phyloP scores from a whole-genome alignment of 1,140 invertebrate genomes.

The Drosophila mojavensis region DNA sequence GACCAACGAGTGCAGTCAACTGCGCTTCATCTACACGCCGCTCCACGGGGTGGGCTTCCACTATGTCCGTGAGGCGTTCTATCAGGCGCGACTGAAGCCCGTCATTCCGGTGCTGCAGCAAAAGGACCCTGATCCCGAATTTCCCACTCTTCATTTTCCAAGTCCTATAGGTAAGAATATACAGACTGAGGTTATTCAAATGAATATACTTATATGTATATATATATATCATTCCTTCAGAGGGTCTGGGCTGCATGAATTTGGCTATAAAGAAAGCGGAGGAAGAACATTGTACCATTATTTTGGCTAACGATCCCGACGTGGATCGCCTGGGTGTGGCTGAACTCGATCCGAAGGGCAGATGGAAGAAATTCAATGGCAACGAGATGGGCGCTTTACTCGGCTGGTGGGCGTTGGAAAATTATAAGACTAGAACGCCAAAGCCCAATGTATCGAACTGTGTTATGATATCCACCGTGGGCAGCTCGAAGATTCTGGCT shows the following conservation, averaged over 20 bases:
- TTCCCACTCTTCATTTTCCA: conserved; percentile 88
- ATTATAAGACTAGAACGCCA: conserved; percentile 86
- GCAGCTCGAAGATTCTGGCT: conserved; percentile 97
- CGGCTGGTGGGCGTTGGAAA: conserved; percentile 95
- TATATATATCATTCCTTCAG: conserved; percentile 79
- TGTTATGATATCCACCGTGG: conserved; percentile 95
- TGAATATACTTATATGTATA: background rate
- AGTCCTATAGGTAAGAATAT: too few species aligned
- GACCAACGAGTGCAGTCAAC: conserved; percentile 67
- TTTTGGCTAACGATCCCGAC: conserved; percentile 99
- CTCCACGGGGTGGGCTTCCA: conserved; percentile 98
- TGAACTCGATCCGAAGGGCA: conserved; percentile 88
- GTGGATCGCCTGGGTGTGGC: conserved; percentile 97
- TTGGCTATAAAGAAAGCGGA: conserved; percentile 94
- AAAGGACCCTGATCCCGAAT: conserved; percentile 96
- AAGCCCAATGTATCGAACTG: conserved; percentile 85
- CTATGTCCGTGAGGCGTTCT: conserved; percentile 92
- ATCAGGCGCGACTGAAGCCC: conserved; percentile 90
- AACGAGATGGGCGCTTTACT: conserved; percentile 97
- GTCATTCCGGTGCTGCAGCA: conserved; percentile 93
- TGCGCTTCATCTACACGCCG: conserved; percentile 90
- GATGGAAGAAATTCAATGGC: conserved; percentile 97
- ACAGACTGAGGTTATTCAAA: too few species aligned
- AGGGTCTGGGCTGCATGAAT: conserved; percentile 94
- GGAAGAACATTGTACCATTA: conserved; percentile 88